Percentiles rank a stretch among this genome's conserved stretches.
These are phyloP conservation scores for Eleginops maclovinus DNA, from an alignment of 2,113 vertebrate species.

Conservation along the genomic window DNA sequence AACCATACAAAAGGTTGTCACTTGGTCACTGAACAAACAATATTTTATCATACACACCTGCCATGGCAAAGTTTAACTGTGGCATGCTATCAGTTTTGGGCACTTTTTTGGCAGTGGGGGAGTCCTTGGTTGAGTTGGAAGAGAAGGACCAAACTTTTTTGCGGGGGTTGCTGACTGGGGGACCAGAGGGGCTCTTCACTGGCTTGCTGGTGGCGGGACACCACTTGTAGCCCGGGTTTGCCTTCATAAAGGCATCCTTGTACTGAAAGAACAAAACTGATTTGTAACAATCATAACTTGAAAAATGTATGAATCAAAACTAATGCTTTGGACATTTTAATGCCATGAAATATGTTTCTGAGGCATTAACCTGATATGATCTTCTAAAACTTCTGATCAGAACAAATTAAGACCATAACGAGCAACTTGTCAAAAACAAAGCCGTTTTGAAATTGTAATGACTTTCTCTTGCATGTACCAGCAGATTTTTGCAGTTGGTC, in stretches of 20 bases:
- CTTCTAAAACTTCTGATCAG: background rate
- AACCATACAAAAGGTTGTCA: background rate
- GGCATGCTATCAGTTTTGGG: conserved; percentile 91
- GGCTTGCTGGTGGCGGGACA: conserved; percentile 98
- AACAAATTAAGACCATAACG: too few species aligned
- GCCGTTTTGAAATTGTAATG: background rate
- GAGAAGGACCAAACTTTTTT: conserved; percentile 95
- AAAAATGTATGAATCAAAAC: background rate
- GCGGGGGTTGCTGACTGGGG: conserved; percentile 86
- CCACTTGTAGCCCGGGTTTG: conserved; percentile 99
- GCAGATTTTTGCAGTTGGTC: background rate
- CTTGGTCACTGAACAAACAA: background rate
- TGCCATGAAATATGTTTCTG: background rate
- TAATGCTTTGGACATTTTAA: background rate
- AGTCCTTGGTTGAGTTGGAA: conserved; percentile 89
- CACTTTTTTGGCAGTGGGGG: conserved; percentile 89
- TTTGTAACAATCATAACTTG: conserved; percentile 1
- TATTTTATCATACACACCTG: conserved; percentile 85
- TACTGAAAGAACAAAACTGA: conserved; percentile 84
- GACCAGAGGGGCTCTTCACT: conserved; percentile 89
- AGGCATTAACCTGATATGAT: background rate
- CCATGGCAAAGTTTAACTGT: conserved; percentile 97
- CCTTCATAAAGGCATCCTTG: conserved; percentile 99
- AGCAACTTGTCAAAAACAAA: background rate
- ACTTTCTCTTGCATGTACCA: background rate